These are phyloP conservation scores for Sarcoramphus papa DNA, from an alignment of 2,797 vertebrate species.

Conservation along the genomic window DNA sequence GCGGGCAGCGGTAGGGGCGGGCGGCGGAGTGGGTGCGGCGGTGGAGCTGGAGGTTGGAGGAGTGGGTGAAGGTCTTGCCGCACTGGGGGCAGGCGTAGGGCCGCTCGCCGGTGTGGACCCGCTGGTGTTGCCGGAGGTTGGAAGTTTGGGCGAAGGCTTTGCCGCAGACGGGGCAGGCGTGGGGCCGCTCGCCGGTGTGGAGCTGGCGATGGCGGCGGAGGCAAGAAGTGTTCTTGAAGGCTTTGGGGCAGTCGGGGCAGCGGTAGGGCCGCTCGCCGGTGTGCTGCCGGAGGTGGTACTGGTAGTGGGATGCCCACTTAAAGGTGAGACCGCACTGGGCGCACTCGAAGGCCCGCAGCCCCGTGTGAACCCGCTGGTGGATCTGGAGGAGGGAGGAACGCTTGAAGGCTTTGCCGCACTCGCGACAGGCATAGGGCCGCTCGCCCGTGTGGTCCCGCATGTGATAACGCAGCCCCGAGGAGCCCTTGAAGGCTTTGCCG, in stretches of 20 bases:
- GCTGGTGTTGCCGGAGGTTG: constrained; percentile 90
- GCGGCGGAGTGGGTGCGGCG: constrained; percentile 62
- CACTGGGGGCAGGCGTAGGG: constrained; percentile 87
- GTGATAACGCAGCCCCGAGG: constrained; percentile 83
- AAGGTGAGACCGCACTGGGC: constrained; percentile 89
- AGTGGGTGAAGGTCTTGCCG: constrained; percentile 89
- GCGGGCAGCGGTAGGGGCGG: constrained; percentile 57
- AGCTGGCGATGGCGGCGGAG: constrained; percentile 90
- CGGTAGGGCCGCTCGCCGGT: constrained; percentile 91
- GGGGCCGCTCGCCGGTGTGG: constrained; percentile 92
- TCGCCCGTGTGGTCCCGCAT: constrained; percentile 75
- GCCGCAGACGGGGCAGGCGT: constrained; percentile 84
- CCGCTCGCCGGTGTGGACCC: constrained; percentile 88
- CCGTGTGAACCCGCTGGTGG: constrained; percentile 92
- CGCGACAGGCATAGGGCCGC: constrained; percentile 86
- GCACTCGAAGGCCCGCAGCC: constrained; percentile 87
- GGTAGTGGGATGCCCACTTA: constrained; percentile 93
- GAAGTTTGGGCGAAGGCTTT: constrained; percentile 92
- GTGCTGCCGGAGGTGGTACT: constrained; percentile 92
- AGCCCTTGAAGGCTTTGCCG: constrained; percentile 77
- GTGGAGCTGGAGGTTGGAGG: constrained; percentile 89
- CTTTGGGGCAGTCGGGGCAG: constrained; percentile 89
- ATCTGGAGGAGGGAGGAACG: constrained; percentile 90
- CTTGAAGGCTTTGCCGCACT: constrained; percentile 93
- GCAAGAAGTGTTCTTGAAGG: constrained; percentile 93